Base-by-base conservation (phyloP, 2,797 vertebrate genomes). In the Pterois miles region DNA sequence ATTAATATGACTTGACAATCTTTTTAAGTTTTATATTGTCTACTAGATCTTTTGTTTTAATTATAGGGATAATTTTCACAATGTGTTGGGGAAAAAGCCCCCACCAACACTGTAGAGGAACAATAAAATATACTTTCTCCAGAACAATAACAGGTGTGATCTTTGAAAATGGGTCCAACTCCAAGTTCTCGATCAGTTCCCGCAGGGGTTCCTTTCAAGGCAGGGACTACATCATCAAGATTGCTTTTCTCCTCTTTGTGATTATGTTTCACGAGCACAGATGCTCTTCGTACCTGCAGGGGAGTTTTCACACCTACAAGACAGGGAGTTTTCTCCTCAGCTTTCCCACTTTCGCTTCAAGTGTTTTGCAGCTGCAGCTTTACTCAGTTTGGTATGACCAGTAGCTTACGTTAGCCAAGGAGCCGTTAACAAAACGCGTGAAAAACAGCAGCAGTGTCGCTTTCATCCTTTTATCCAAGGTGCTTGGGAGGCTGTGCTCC, bases 241-340 rank as follows among this genome's bases (percentile, higher is more conserved):
- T 67, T 71, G 48, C 62, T 48, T 74, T 78, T 71, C 29, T 64
- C 20, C 14, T 62, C 12, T 50, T 33, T 80, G 16, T 81, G 60
- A 79, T 77, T 68, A 58, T 77, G 40, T 79, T 71, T 72, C 65
- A 59, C 59, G 18, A 38, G 34, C 71, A 23, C 73, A 40, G 52
- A 73, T 57, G 20, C 33, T 76, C 31, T 14, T n/a, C 29, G 70
- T 40, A 68, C 59, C 70, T 71, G 33, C 34, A 59, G 72, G 40
- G 14, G 33, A 80, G 66, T 66, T 53, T 71, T 52, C 13, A 75
- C 57, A 81, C 6, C 64, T 27, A 16, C 8, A 31, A 31, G 18
- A 38, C 10, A 8, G 16, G 8, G 4, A 22, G 4, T n/a, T 65
- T 63, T 64, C 36, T 63, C 25, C 18, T 16, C 10, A 57, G 48